A percentile compares a stretch with the other conserved stretches of the same genome.
Conservation (phyloP, 1,140 invertebrate genomes). For the Caenorhabditis elegans region WBcel235 BX284606.5:1171001-1171500, state of each 20-base stretch:
- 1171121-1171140: constrained; percentile 60
- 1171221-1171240: constrained; percentile 50
- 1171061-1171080: background rate
- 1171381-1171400: too few species aligned
- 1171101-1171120: constrained; percentile 44
- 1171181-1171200: constrained; percentile 55
- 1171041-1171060: constrained; percentile 1
- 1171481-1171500: too few species aligned
- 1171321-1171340: too few species aligned
- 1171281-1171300: too few species aligned
- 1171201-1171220: constrained; percentile 54
- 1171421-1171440: too few species aligned
- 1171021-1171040: background rate
- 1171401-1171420: too few species aligned
- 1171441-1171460: too few species aligned
- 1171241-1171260: background rate
- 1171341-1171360: too few species aligned
- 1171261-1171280: constrained; percentile 29
- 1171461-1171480: too few species aligned
- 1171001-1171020: background rate
- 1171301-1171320: too few species aligned
- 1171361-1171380: too few species aligned
- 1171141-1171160: constrained; percentile 57
- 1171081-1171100: background rate
- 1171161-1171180: constrained; percentile 50